Percentiles rank a stretch among this genome's conserved stretches.
Conservation (phyloP, 1,140 invertebrate species). For the Dendroctonus ponderosae region DNA sequence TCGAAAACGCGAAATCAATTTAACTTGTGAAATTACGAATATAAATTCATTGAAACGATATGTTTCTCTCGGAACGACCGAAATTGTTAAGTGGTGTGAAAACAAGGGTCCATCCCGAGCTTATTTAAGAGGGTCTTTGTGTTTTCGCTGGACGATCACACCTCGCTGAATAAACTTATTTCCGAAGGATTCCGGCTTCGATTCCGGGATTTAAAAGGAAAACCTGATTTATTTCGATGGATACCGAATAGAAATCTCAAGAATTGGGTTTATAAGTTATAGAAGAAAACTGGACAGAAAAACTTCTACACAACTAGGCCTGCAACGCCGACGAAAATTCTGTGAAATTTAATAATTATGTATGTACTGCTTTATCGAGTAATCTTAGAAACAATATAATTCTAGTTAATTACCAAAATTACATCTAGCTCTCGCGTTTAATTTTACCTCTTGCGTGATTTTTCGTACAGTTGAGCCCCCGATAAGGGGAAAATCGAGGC, state of each 20-base stretch:
- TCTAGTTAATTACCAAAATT: too few species aligned
- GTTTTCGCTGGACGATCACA: slow-evolving; percentile 31
- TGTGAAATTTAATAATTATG: too few species aligned
- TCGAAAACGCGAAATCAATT: too few species aligned
- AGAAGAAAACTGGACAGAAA: neutral
- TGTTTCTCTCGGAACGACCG: slow-evolving; percentile 14
- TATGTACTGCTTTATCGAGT: too few species aligned
- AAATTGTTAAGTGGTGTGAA: slow-evolving; percentile 30
- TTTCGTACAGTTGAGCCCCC: too few species aligned
- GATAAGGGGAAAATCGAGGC: too few species aligned
- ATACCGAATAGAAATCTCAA: slow-evolving; percentile 22
- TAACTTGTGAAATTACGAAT: neutral
- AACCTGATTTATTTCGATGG: slow-evolving; percentile 30
- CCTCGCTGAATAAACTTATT: slow-evolving; percentile 35
- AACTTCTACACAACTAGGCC: too few species aligned
- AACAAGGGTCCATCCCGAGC: slow-evolving; percentile 21
- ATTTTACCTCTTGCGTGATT: too few species aligned
- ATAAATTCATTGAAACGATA: slow-evolving; percentile 14
- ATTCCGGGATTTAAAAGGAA: slow-evolving; percentile 28
- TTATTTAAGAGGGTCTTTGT: slow-evolving; percentile 28
- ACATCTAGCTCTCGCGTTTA: too few species aligned
- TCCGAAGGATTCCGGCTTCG: slow-evolving; percentile 30
- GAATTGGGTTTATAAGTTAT: slow-evolving; percentile 15
- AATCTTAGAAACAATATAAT: too few species aligned
- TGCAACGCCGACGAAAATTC: too few species aligned